These are phyloP conservation scores for Drosophila arawakana DNA, from an alignment of 1,140 invertebrate genomes.

Conservation along the genomic window DNA sequence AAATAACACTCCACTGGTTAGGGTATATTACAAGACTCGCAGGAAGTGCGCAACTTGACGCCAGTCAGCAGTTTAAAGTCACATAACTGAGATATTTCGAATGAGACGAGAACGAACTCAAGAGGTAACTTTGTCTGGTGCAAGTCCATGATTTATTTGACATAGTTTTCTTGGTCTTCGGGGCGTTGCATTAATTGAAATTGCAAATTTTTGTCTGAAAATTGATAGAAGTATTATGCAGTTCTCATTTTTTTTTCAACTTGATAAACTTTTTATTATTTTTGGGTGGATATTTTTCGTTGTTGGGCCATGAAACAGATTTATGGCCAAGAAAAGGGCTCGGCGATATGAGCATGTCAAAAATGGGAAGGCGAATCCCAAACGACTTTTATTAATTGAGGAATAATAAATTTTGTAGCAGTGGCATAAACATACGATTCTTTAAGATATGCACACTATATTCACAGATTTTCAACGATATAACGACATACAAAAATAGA, in stretches of 20 bases:
- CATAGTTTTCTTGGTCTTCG: conserved; percentile 58
- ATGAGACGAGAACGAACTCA: conserved; percentile 31
- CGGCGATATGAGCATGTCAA: conserved; percentile 31
- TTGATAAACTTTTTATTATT: conserved; percentile 20
- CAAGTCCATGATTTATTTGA: conserved; percentile 75
- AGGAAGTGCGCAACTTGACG: conserved; percentile 68
- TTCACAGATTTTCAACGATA: conserved; percentile 15
- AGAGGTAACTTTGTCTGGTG: conserved; percentile 19
- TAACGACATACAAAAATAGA: conserved; percentile 15
- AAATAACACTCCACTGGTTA: neutral
- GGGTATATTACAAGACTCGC: conserved; percentile 17
- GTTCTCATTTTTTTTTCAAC: conserved; percentile 2
- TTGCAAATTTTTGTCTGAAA: conserved; percentile 70
- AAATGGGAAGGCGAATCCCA: conserved; percentile 26
- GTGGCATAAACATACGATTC: conserved; percentile 48
- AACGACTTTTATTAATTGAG: conserved; percentile 74
- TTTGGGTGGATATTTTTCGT: conserved; percentile 51
- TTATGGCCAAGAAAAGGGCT: conserved; percentile 63
- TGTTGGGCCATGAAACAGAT: conserved; percentile 43
- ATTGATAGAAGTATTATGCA: conserved; percentile 76
- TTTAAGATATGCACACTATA: conserved; percentile 25
- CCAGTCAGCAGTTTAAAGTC: conserved; percentile 29
- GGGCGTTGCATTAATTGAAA: conserved; percentile 82
- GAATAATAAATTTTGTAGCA: conserved; percentile 66
- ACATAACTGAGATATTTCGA: conserved; percentile 47